Percentiles rank a stretch among this genome's conserved stretches.
Conservation (phyloP, 2,888 invertebrate species). For the Ophion ellenae region DNA sequence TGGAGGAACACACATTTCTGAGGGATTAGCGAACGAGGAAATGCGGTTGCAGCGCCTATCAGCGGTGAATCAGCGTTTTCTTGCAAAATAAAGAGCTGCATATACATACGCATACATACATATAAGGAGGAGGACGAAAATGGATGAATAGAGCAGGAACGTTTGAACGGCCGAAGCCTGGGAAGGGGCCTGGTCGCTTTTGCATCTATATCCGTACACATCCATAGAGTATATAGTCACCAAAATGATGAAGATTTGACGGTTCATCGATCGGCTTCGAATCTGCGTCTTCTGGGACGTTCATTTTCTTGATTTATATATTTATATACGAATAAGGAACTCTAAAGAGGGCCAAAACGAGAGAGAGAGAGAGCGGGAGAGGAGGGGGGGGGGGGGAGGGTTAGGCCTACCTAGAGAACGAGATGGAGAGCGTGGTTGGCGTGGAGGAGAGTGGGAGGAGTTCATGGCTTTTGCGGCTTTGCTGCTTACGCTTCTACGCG, state of each 20-base stretch:
- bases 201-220: not conserved
- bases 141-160: constrained; percentile 1
- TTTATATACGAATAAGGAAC: constrained; percentile 17
- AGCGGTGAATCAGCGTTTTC: constrained; percentile 62
- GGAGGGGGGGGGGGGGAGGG: not conserved
- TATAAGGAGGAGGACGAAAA: not conserved
- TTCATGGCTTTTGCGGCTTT: constrained; percentile 75
- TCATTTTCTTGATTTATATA: constrained; percentile 21
- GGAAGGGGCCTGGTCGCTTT: constrained; percentile 9
- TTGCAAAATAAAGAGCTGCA: constrained; percentile 13
- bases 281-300: constrained; percentile 25
- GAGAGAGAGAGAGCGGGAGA: not conserved
- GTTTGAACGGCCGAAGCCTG: constrained; percentile 5
- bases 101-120: constrained; percentile 1
- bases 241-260: constrained; percentile 45
- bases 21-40: constrained; percentile 47
- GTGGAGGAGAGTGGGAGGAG: constrained; percentile 35
- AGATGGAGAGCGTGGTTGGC: constrained; percentile 38
- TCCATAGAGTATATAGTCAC: not conserved
- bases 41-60: constrained; percentile 55
- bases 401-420: not conserved
- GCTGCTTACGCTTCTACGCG: constrained; percentile 73
- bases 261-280: constrained; percentile 58
- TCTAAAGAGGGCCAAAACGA: constrained; percentile 28
- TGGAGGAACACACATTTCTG: not conserved